Evolutionary conservation across 2,113 vertebrate genomes (phyloP), one percentile per base, ranked within the genome.

Genomic region (Xenopus tropicalis): DNA sequence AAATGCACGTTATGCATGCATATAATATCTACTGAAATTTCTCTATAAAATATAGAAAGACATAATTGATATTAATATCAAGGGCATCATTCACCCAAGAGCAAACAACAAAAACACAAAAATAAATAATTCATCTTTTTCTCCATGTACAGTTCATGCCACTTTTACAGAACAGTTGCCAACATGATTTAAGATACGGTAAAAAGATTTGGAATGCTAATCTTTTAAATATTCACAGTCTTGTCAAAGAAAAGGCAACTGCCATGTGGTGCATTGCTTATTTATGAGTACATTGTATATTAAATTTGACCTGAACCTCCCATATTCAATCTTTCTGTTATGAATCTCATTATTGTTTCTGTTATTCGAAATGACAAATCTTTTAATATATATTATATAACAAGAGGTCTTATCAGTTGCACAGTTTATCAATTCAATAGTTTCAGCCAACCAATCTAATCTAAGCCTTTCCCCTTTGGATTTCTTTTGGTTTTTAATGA

Each of bases 211-310:
- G n/a, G 11, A 71, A 71, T n/a, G 6, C 21, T 61, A 48, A 61
- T 59, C 56, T 22, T 42, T 58, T 44, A 59, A 54, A 70, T 59
- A 70, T 70, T 57, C 20, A 11, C 17, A 59, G 21, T 70, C 29
- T 70, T 19, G n/a, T 59, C n/a, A 46, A 21, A 48, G 6, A 48
- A 48, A 14, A 48, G 46, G 16, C 29, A 59, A 21, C 22, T 17
- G 11, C 43, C 43, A 24, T 51, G 6, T 12, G 46, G 44, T 25
- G 10, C 14, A 62, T 44, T 61, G 58, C 46, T 61, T 71, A 61
- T 71, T 24, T 71, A 71, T 48, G 69, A 71, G 22, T 61, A 42
- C 23, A 61, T 37, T 61, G 44, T 71, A 62, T 71, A 71, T 71
- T 61, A 62, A 70, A 70, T 24, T 11, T 70, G 20, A 70, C 69